Evolutionary conservation across 1,140 invertebrate species (phyloP), one percentile per base, ranked within the genome.

Genomic region (Tetramorium alpestre): DNA sequence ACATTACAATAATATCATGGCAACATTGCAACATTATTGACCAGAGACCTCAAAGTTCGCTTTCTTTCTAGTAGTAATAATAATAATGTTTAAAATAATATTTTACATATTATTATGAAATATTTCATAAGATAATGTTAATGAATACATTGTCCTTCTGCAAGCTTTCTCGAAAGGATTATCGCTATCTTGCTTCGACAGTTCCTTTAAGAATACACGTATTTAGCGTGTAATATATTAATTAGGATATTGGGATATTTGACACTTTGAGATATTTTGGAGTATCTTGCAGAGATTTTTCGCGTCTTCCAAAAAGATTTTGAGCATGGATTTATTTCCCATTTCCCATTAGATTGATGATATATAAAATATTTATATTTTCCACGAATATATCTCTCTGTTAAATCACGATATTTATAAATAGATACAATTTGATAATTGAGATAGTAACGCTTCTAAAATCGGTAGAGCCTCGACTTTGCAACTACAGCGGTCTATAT

Each of bases 401-500:
- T 77, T 77, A 25, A 64, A 47, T n/a, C 2, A 51, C 1, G 13
- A 80, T 81, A 67, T 60, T 44, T 60, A 25, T n/a, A 7, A 84
- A 33, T 38, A 60, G 49, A 8, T 49, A 51, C 16, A 70, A 56
- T 82, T 6, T 86, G 7, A 16, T 77, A 28, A 81, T 51, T 7
- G 56, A 81, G 10, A 62, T 13, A 62, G 51, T 64, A 49, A 76
- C 5, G 10, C 69, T 93, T 93, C n/a, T 86, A 97, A 97, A 97
- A 91, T 96, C 96, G 82, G 94, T 96, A 54, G 97, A 98, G 91
- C 97, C 97, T 0, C 95, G 98, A 11, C 93, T 98, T 0, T 99
- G 99, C 95, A 98, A 99, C 91, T 99, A 99, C 93, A 97, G 97
- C 90, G 98, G 98, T 0, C 93, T 97, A 1, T 99, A 98, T 94